phyloP scores from a whole-genome alignment of 1,140 invertebrate species.

The Cylas formicarius region DNA sequence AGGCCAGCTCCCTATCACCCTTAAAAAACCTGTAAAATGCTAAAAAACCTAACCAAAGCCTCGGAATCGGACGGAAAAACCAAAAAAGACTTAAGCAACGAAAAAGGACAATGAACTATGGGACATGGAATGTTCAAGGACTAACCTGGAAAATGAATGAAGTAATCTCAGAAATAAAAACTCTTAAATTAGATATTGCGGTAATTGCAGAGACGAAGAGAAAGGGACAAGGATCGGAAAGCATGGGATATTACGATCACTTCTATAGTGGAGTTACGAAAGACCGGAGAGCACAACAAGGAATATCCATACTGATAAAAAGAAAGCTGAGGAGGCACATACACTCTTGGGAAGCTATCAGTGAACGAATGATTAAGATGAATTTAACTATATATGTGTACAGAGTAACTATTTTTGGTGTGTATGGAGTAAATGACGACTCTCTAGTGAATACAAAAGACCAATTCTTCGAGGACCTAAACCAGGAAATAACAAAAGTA shows the following conservation, averaged over 20 bases:
- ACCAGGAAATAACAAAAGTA: slow-evolving; percentile 7
- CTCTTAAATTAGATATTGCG: background rate
- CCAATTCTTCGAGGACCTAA: slow-evolving; percentile 8
- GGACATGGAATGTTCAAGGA: slow-evolving; percentile 6
- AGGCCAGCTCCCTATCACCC: background rate
- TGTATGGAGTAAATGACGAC: slow-evolving; percentile 11
- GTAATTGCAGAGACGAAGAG: slow-evolving; percentile 5
- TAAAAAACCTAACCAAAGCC: slow-evolving; percentile 4
- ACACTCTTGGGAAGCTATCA: slow-evolving; percentile 2
- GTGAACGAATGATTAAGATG: no score
- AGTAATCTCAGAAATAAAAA: slow-evolving; percentile 1
- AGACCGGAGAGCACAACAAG: slow-evolving; percentile 6
- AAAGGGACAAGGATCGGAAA: slow-evolving; percentile 14
- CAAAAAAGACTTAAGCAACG: slow-evolving; percentile 3
- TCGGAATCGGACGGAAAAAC: no score
- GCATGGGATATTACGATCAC: slow-evolving; percentile 11
- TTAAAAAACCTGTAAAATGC: slow-evolving; percentile 3
- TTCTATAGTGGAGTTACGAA: slow-evolving; percentile 15
- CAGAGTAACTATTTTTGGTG: slow-evolving; percentile 9
- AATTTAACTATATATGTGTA: no score
- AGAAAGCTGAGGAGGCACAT: background rate
- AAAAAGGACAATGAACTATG: slow-evolving; percentile 8
- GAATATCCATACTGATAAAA: slow-evolving; percentile 13
- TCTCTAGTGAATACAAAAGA: slow-evolving; percentile 6
- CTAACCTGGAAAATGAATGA: background rate